A percentile compares a stretch with the other conserved stretches of the same genome.
These are phyloP conservation scores for Odontamblyopus lacepedii DNA, from an alignment of 2,797 vertebrate genomes.

Conservation along the genomic window DNA sequence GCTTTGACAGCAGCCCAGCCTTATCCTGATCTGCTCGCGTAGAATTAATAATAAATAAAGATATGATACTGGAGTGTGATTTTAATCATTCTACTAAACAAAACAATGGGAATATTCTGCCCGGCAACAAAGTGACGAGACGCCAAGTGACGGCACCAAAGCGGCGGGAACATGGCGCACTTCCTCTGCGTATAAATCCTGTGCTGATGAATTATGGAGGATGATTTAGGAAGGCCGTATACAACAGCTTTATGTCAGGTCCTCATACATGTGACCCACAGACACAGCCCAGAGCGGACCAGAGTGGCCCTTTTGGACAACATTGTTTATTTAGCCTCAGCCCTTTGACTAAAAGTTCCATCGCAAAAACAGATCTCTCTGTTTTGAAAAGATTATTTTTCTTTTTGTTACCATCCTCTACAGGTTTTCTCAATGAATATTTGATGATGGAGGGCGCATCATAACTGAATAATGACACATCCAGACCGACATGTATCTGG, in stretches of 20 bases:
- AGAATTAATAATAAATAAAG: not conserved
- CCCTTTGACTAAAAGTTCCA: too few relatives aligned
- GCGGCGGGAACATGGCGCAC: not conserved
- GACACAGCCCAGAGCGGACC: not conserved
- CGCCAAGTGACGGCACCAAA: conserved; percentile 3
- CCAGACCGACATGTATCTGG: too few relatives aligned
- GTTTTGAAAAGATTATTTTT: too few relatives aligned
- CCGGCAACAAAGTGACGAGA: conserved; percentile 4
- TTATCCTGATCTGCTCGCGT: not conserved
- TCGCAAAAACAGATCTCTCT: too few relatives aligned
- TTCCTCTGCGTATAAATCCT: not conserved
- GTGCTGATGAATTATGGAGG: conserved; percentile 1
- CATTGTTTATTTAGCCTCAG: too few relatives aligned
- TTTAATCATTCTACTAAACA: not conserved
- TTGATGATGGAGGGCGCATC: too few relatives aligned
- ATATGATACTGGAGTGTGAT: not conserved
- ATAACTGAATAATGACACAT: too few relatives aligned
- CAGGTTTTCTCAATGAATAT: too few relatives aligned
- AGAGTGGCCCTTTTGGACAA: too few relatives aligned
- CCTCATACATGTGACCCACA: not conserved
- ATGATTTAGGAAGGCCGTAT: not conserved
- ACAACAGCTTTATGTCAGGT: not conserved
- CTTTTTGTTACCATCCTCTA: too few relatives aligned
- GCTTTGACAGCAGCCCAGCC: not conserved
- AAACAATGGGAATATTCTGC: not conserved